Percentiles rank a stretch among this genome's conserved stretches.
These are phyloP conservation scores for Tethea ocularis DNA, from an alignment of 2,888 invertebrate genomes.

Conservation along the genomic window DNA sequence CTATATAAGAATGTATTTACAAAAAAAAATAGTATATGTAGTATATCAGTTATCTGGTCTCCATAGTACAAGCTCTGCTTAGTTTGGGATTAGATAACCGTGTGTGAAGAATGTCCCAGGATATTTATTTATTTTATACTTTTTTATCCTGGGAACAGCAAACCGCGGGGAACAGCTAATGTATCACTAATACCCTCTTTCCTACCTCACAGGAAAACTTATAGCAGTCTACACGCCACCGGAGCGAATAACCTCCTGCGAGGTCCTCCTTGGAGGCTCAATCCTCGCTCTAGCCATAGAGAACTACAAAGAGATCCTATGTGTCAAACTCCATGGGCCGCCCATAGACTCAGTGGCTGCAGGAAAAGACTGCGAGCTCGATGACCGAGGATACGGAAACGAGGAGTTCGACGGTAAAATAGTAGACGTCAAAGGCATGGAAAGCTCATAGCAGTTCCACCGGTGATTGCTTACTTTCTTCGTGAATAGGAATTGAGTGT, in stretches of 20 bases:
- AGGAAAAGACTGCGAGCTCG: slow-evolving; percentile 78
- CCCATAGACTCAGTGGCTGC: slow-evolving; percentile 59
- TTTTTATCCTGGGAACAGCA: too few species aligned
- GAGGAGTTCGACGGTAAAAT: slow-evolving; percentile 56
- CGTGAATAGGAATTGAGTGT: background rate
- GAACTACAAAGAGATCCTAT: slow-evolving; percentile 86
- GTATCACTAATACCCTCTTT: background rate
- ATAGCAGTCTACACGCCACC: slow-evolving; percentile 92
- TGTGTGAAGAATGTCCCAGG: too few species aligned
- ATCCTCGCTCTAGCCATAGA: slow-evolving; percentile 88
- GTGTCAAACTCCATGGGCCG: slow-evolving; percentile 83
- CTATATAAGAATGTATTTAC: too few species aligned
- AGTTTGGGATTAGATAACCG: too few species aligned
- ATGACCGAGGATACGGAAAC: slow-evolving; percentile 77
- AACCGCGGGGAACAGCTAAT: too few species aligned
- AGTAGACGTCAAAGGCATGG: slow-evolving; percentile 82
- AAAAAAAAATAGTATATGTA: too few species aligned
- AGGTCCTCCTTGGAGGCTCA: slow-evolving; percentile 89
- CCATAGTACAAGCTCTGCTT: too few species aligned
- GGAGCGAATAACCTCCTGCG: slow-evolving; percentile 89
- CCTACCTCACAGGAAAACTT: slow-evolving; percentile 86
- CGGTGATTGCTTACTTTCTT: background rate
- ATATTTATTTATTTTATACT: too few species aligned
- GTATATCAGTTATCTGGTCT: too few species aligned
- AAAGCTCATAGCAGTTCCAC: slow-evolving; percentile 59